Percentiles rank a stretch among this genome's conserved stretches.
phyloP scores from a whole-genome alignment of 2,888 invertebrate species.

The Agonopterix alstromeriana region DNA sequence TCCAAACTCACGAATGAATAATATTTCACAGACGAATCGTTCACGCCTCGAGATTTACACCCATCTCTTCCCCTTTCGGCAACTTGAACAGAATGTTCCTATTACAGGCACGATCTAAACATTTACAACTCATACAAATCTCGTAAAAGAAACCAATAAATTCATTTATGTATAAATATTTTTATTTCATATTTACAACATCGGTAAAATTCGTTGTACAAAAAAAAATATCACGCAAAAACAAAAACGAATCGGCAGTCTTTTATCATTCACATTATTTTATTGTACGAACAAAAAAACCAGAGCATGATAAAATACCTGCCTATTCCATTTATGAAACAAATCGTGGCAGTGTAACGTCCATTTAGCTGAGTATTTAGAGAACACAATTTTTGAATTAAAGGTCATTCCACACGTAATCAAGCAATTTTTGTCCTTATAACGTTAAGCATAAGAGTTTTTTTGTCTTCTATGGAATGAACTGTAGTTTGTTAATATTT shows the following conservation, averaged over 20 bases:
- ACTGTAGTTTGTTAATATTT: constrained; percentile 6
- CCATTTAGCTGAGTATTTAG: no score
- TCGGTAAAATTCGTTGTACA: constrained; percentile 33
- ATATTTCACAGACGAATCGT: constrained; percentile 3
- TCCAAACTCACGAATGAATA: constrained; percentile 1
- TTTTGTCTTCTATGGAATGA: no score
- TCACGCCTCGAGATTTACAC: not conserved
- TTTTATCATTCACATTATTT: not conserved
- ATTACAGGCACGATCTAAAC: not conserved
- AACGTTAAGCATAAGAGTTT: no score
- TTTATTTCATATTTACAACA: constrained; percentile 47
- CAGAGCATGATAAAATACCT: not conserved
- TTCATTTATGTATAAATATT: not conserved
- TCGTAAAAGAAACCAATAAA: not conserved
- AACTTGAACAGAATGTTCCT: not conserved
- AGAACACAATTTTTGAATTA: no score
- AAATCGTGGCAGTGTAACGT: constrained; percentile 11
- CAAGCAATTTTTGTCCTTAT: no score
- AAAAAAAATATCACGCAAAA: constrained; percentile 9
- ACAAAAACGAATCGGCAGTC: constrained; percentile 3
- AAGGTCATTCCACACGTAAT: no score
- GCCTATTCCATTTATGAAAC: not conserved
- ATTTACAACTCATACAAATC: no score
- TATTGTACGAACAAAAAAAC: not conserved
- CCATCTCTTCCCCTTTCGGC: not conserved